A percentile compares a stretch with the other conserved stretches of the same genome.
Conservation (phyloP, 2,888 invertebrate genomes). For the Metalampra italica region DNA sequence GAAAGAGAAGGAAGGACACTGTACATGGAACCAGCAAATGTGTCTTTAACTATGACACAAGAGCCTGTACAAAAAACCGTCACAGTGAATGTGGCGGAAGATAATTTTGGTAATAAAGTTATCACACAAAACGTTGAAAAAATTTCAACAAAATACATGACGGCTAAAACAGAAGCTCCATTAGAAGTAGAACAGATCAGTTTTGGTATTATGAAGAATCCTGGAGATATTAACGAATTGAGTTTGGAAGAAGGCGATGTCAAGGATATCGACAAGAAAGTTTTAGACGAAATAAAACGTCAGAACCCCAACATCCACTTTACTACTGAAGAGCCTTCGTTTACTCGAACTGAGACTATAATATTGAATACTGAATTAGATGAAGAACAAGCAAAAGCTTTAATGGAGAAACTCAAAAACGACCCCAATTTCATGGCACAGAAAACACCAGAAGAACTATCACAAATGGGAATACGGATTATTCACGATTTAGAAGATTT, state of each 20-base stretch:
- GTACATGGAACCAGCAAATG: conserved; percentile 68
- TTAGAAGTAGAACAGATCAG: conserved; percentile 70
- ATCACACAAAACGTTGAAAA: conserved; percentile 72
- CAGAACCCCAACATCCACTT: conserved; percentile 72
- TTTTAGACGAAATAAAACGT: conserved; percentile 64
- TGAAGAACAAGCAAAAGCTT: conserved; percentile 63
- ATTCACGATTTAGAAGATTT: conserved; percentile 64
- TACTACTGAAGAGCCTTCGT: conserved; percentile 64
- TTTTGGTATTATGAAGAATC: conserved; percentile 63
- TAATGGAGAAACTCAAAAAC: conserved; percentile 67
- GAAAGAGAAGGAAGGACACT: conserved; percentile 58
- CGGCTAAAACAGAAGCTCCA: conserved; percentile 60
- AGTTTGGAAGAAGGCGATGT: conserved; percentile 66
- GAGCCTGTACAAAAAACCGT: conserved; percentile 72
- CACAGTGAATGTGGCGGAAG: conserved; percentile 71
- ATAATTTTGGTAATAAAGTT: conserved; percentile 70
- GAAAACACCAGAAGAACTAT: conserved; percentile 63
- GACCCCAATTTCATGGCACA: conserved; percentile 71
- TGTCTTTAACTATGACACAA: conserved; percentile 68
- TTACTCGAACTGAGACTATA: conserved; percentile 72
- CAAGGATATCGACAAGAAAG: conserved; percentile 59
- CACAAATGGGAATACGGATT: conserved; percentile 61
- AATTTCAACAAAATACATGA: conserved; percentile 61
- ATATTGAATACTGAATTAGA: conserved; percentile 74
- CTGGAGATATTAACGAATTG: conserved; percentile 54